phyloP scores from a whole-genome alignment of 2,888 invertebrate genomes.

The Crepidodera aurea region DNA sequence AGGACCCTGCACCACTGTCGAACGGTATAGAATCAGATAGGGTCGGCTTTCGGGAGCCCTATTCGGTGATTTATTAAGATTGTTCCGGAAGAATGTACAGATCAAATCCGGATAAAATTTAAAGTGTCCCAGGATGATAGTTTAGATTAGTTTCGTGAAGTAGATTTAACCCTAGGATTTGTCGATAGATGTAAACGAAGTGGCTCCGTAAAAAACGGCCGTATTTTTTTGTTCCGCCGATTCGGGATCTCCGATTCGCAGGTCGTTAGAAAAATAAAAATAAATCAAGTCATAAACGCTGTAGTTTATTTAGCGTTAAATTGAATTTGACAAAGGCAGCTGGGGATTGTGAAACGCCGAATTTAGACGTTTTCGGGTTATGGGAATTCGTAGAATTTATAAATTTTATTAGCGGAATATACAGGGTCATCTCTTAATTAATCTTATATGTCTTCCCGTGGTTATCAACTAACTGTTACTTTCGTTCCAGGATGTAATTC shows the following conservation, averaged over 20 bases:
- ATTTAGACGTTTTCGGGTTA: neutral
- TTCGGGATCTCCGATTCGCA: slow-evolving; percentile 22
- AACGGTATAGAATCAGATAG: slow-evolving; percentile 27
- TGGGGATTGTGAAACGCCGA: neutral
- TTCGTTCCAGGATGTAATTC: too few species aligned
- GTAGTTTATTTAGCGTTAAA: slow-evolving; percentile 23
- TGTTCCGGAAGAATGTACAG: slow-evolving; percentile 36
- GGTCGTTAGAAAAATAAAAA: slow-evolving; percentile 28
- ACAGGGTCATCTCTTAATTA: too few species aligned
- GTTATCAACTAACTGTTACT: too few species aligned
- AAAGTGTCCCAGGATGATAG: slow-evolving; percentile 37
- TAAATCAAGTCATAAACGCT: slow-evolving; percentile 23
- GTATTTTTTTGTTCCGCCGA: slow-evolving; percentile 12
- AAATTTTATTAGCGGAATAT: too few species aligned
- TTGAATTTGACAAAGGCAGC: slow-evolving; percentile 13
- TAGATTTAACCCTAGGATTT: slow-evolving; percentile 31
- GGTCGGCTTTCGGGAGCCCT: slow-evolving; percentile 32
- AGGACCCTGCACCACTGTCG: slow-evolving; percentile 6
- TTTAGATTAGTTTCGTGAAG: slow-evolving; percentile 35
- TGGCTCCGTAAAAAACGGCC: slow-evolving; percentile 9
- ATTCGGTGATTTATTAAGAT: slow-evolving; percentile 37
- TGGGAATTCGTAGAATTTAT: neutral
- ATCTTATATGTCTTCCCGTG: too few species aligned
- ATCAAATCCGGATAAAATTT: slow-evolving; percentile 37
- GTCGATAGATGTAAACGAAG: slow-evolving; percentile 27